These are phyloP conservation scores for Urophycis tenuis DNA, from an alignment of 2,797 vertebrate genomes.

Conservation along the genomic window DNA sequence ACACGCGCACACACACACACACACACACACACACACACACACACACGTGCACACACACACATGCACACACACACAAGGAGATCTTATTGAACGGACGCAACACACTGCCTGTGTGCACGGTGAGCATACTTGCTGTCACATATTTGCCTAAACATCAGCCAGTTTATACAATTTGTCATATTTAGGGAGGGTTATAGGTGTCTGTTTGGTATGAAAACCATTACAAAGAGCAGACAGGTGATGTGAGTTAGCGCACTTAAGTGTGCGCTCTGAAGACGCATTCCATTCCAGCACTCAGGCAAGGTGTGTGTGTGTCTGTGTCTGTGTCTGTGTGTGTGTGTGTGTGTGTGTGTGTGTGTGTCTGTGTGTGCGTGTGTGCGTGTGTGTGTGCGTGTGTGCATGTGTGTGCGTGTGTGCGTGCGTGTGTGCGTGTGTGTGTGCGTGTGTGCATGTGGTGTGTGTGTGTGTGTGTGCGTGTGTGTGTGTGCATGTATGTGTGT, in stretches of 20 bases:
- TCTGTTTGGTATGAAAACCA: constrained; percentile 30
- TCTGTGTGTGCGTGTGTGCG: neutral
- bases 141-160: constrained; percentile 2
- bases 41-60: neutral
- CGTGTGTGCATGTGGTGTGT: neutral
- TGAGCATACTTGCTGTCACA: neutral
- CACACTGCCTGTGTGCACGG: neutral
- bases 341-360: constrained; percentile 10
- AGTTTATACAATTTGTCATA: constrained; percentile 3
- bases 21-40: neutral
- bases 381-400: constrained; percentile 4
- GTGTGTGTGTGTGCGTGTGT: neutral
- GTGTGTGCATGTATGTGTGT: neutral
- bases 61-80: neutral
- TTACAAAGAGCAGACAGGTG: constrained; percentile 27
- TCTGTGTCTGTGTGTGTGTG: constrained; percentile 3
- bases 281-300: constrained; percentile 5
- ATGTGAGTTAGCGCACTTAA: constrained; percentile 6
- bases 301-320: neutral
- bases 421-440: constrained; percentile 3
- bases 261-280: constrained; percentile 18
- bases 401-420: constrained; percentile 16
- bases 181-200: neutral
- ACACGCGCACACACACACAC: too few relatives aligned
- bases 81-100: too few relatives aligned